Evolutionary conservation across 2,113 vertebrate species (phyloP), one percentile per base, ranked within the genome.

Genomic region (Labeo rohita): DNA sequence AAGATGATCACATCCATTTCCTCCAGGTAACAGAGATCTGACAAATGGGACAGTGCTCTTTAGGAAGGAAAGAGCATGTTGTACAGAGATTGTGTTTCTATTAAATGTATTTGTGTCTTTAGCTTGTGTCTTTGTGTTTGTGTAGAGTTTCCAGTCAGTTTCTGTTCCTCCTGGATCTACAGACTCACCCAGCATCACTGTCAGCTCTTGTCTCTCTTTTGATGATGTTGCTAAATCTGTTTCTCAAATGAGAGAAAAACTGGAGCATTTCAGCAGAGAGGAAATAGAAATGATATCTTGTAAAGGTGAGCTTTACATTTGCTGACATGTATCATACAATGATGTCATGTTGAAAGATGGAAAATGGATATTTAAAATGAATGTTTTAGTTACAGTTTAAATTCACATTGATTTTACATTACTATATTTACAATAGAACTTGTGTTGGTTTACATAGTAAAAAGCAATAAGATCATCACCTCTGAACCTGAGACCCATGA

Each of bases 401-500:
- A 49, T 3, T 28, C 39, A 39, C 39, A 39, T 15, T 54, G 13
- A 54, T 16, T 7, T 59, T 8, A 59, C 8, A 36, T 78, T 36
- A 34, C 28, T 9, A 39, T 59, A 0, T 68, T 0, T 63, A 49
- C 49, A 18, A 10, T 39, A 9, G 45, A 39, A n/a, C 34, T 34
- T 80, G 3, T 7, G 3, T 80, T 63, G 10, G 10, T 45, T 85
- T 84, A 21, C n/a, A 23, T 1, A 84, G 66, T 45, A n/a, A 81
- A 0, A 70, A n/a, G 49, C 8, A 39, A n/a, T 16, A 76, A 21
- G 59, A 72, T 87, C 12, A 28, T 86, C 56, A 61, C 10, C 6
- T 13, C 81, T 73, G 83, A 87, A 61, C 80, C 88, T 21, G 34
- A 80, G 66, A 88, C 47, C 70, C 89, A 63, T 49, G 81, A 82